Evolutionary conservation across 1,140 invertebrate genomes (phyloP).

Genomic region (Drosophila leontia): DNA sequence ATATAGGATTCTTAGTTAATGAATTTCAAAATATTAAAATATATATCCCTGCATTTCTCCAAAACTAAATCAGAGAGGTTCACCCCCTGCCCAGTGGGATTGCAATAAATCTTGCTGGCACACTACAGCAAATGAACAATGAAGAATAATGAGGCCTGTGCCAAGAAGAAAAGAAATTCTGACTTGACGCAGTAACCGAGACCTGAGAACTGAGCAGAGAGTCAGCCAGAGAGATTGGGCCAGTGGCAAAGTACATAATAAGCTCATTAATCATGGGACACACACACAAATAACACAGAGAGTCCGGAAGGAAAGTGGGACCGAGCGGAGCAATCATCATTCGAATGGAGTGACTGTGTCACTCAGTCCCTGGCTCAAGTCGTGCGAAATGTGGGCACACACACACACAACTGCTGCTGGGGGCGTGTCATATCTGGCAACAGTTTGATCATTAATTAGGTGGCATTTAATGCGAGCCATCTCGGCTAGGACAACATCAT

Average conservation of each 20-base stretch:
- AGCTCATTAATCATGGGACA: slow-evolving; percentile 71
- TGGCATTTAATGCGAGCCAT: slow-evolving; percentile 44
- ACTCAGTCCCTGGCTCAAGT: slow-evolving; percentile 26
- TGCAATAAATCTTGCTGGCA: slow-evolving; percentile 53
- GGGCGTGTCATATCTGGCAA: slow-evolving; percentile 20
- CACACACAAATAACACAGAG: background rate
- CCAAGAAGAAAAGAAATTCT: slow-evolving; percentile 45
- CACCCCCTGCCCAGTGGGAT: slow-evolving; percentile 2
- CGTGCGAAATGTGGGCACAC: slow-evolving; percentile 47
- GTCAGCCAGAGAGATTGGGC: slow-evolving; percentile 11
- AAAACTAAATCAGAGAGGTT: background rate
- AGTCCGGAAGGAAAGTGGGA: slow-evolving; percentile 22
- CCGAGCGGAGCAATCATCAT: slow-evolving; percentile 32
- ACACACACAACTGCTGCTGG: slow-evolving; percentile 16
- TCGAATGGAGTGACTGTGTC: slow-evolving; percentile 42
- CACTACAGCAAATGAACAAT: slow-evolving; percentile 61
- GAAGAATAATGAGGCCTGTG: slow-evolving; percentile 64
- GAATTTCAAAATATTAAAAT: background rate
- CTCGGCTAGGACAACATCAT: slow-evolving; percentile 51
- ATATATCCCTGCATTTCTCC: background rate
- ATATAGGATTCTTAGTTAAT: background rate
- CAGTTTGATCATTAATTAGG: slow-evolving; percentile 70
- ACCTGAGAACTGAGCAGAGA: slow-evolving; percentile 2
- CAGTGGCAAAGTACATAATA: slow-evolving; percentile 68
- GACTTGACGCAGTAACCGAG: slow-evolving; percentile 28